Base-by-base conservation (phyloP, 2,797 vertebrate species). In the Acipenser ruthenus region DNA sequence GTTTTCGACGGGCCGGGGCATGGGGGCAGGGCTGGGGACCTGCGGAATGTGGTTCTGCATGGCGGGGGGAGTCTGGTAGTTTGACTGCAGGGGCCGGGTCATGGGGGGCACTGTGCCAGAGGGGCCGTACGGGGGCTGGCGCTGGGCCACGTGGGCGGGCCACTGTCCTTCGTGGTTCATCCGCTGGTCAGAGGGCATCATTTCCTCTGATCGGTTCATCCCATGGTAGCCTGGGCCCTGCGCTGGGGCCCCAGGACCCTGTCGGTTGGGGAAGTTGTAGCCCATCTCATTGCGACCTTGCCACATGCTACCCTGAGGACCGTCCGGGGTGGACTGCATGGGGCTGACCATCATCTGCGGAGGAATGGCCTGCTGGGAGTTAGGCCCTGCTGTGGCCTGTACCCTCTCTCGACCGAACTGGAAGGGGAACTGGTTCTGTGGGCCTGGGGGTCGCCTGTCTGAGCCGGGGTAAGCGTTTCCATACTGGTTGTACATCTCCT, bases 11-110 rank as follows among this genome's bases (percentile, higher is more conserved):
- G 93, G 89, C 74, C 95, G 94, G 72, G 94, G 90, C 86, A 96
- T 89, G 79, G 95, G 92, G 66, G 95, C 93, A 12, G 94, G 93
- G 82, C 93, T 98, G 82, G 94, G 94, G 87, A 95, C 96, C 90
- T 96, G 95, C 92, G 96, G 95, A 96, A 98, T 95, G 94, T 98
- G 96, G 89, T 98, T 99, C 89, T 97, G 96, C 89, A 97, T 94
- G 84, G 92, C 90, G 78, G 96, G 93, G 37, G 93, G 86, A 71
- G 94, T 82, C 85, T 94, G 97, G 81, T 96, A 98, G 81, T 88
- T 96, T 80, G 95, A 84, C 84, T 94, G 97, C 73, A 94, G 89
- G 37, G 96, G 90, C 73, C 95, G 94, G 23, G 91, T 89, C 90
- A 96, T 93, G 6, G 94, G 87, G 60, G 93, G 93, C n/a, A 93